Base-by-base conservation (phyloP, 2,888 invertebrate genomes). In the Scotopteryx bipunctaria region DNA sequence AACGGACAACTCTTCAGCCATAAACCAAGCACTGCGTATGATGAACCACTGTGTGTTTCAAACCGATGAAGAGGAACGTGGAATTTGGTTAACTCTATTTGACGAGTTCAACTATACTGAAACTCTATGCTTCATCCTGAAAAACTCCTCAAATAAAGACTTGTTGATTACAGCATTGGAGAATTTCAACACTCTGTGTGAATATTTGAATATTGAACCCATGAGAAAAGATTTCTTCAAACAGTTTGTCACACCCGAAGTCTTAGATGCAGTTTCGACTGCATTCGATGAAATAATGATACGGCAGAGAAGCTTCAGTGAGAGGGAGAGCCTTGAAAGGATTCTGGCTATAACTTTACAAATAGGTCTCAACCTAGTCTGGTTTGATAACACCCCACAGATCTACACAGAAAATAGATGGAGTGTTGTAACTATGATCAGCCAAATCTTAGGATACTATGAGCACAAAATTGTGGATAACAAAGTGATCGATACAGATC, bases 1-100 rank as follows among this genome's bases (percentile, higher is more conserved):
- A 32, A 92, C 92, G 40, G 92, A 93, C 52, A 96, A 97, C 76
- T 91, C 94, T 13, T 91, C 94, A 36, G 93, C 95, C 14, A 83
- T 97, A 2, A 91, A 95, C 27, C 95, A 97, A 83, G 76, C 96
- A 41, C 91, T 96, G 74, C 91, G 95, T 17, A 84, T 96, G 25
- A 83, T 95, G 43, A 91, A 91, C 55, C 86, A 92, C n/a, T 85
- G 93, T 59, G 72, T 93, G 14, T 91, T 89, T 64, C 55, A 76
- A 13, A 74, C 82, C 1, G 73, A 85, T 49, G 75, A 77, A 1
- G 75, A 87, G 45, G 81, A 92, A 56, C 76, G 92, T 32, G 69
- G 76, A 25, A 66, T 76, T 61, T 91, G 89, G 86, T 86, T 92
- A 71, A 73, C 78, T 38, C 71, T 87, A 35, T 92, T 93, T 47